Percentiles rank a stretch among this genome's conserved stretches.
phyloP scores from a whole-genome alignment of 2,888 invertebrate species.

The Proisotoma minuta region DNA sequence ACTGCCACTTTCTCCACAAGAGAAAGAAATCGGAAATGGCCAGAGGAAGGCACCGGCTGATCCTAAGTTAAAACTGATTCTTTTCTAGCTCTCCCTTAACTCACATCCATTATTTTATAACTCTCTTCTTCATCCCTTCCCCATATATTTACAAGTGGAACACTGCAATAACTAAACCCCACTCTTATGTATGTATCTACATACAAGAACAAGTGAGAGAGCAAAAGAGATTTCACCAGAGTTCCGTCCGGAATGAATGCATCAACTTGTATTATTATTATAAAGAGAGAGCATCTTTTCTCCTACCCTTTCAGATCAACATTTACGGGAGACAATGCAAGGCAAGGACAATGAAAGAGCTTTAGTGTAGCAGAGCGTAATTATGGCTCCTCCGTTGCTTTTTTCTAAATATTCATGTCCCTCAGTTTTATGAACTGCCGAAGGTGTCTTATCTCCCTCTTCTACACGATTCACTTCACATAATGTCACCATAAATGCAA shows the following conservation, averaged over 20 bases:
- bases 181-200: no score
- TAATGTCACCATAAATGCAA: constrained; percentile 5
- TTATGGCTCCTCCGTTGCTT: background rate
- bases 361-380: background rate
- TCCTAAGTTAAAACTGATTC: constrained; percentile 17
- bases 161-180: no score
- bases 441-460: constrained; percentile 42
- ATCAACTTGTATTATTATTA: background rate
- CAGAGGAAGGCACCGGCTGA: constrained; percentile 7
- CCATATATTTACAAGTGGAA: background rate
- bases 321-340: no score
- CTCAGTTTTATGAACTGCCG: constrained; percentile 38
- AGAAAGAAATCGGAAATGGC: constrained; percentile 1
- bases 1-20: background rate
- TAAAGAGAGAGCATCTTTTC: no score
- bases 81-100: background rate
- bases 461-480: constrained; percentile 28
- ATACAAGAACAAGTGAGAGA: no score
- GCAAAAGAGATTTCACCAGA: no score
- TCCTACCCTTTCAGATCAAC: background rate
- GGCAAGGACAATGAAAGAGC: no score
- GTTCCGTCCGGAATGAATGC: no score
- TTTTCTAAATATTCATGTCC: constrained; percentile 15
- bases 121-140: background rate
- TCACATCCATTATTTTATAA: constrained; percentile 17